A percentile compares a stretch with the other conserved stretches of the same genome.
Evolutionary conservation across 2,888 invertebrate genomes (phyloP).

Genomic region (Trimorus sp.): DNA sequence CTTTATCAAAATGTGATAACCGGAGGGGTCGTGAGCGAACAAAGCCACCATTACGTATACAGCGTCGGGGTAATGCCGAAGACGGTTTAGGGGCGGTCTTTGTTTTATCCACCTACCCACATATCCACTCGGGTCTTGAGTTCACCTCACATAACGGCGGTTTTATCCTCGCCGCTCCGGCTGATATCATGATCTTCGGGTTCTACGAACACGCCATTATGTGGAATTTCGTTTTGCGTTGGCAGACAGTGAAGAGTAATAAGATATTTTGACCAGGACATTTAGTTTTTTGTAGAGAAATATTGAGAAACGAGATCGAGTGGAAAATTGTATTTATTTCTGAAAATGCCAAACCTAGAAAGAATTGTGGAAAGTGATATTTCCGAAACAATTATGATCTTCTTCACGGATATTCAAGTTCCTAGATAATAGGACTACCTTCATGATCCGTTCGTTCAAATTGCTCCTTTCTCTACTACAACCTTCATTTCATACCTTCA

Average conservation of each 20-base stretch:
- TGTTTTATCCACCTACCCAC: conserved; percentile 37
- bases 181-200: conserved; percentile 28
- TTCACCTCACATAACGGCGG: conserved; percentile 23
- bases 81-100: conserved; percentile 40
- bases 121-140: conserved; percentile 39
- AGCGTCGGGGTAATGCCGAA: conserved; percentile 34
- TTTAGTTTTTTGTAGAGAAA: not conserved
- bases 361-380: no score
- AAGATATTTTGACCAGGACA: not conserved
- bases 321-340: no score
- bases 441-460: no score
- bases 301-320: no score
- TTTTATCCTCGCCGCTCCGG: conserved; percentile 8
- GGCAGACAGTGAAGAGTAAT: not conserved
- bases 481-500: no score
- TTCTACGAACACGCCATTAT: conserved; percentile 1
- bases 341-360: no score
- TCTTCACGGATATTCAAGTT: no score
- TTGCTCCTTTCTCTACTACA: no score
- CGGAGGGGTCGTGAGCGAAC: conserved; percentile 60
- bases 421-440: no score
- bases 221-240: not conserved
- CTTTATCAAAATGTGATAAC: conserved; percentile 70
- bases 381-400: no score
- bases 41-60: conserved; percentile 50